These are phyloP conservation scores for Chironomus tepperi DNA, from an alignment of 1,140 invertebrate genomes.

Conservation along the genomic window DNA sequence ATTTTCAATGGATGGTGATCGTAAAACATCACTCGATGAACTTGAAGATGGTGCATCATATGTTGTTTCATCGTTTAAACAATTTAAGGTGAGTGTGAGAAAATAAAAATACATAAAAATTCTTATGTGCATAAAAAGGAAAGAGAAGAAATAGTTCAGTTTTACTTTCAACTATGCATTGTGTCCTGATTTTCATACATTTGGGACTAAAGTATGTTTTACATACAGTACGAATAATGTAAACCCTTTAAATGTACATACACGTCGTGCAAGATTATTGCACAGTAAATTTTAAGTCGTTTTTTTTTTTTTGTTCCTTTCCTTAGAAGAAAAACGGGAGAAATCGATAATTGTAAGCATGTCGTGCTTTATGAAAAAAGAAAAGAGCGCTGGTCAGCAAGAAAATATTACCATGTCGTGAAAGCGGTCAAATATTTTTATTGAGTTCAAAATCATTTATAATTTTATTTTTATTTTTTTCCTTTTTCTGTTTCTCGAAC, in stretches of 20 bases:
- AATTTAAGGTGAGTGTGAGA: conserved; percentile 68
- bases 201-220: too few relatives aligned
- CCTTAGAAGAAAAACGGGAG: background rate
- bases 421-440: conserved; percentile 23
- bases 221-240: too few relatives aligned
- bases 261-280: conserved; percentile 4
- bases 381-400: conserved; percentile 16
- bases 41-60: conserved; percentile 84
- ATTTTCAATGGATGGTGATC: conserved; percentile 81
- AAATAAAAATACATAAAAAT: background rate
- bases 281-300: background rate
- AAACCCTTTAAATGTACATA: background rate
- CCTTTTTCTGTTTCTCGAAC: too few relatives aligned
- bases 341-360: conserved; percentile 22
- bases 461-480: background rate
- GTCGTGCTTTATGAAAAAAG: background rate
- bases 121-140: background rate
- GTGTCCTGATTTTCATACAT: background rate
- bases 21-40: conserved; percentile 74
- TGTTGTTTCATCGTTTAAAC: conserved; percentile 82
- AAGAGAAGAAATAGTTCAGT: background rate
- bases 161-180: background rate
- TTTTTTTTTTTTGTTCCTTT: background rate
- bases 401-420: conserved; percentile 17
- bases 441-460: conserved; percentile 24